Evolutionary conservation across 2,888 invertebrate species (phyloP).

Genomic region (Caenorhabditis drosophilae): DNA sequence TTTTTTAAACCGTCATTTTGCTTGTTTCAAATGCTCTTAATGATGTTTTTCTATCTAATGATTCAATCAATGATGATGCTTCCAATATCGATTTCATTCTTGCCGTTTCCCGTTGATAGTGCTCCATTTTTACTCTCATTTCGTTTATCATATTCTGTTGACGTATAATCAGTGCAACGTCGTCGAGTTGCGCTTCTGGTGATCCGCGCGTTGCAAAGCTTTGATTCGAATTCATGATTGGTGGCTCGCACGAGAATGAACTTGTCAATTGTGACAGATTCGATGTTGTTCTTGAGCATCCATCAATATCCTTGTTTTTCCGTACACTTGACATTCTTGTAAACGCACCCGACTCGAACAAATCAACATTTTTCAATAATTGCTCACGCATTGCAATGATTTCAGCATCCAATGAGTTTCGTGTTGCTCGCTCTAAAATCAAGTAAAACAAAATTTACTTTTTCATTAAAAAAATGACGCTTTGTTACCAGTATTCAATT

Average conservation of each 20-base stretch:
- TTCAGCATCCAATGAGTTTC: slow-evolving; percentile 47
- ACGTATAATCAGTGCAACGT: slow-evolving; percentile 50
- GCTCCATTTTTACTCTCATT: slow-evolving; percentile 39
- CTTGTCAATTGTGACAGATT: slow-evolving; percentile 23
- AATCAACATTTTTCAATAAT: slow-evolving; percentile 57
- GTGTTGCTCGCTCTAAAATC: slow-evolving; percentile 37
- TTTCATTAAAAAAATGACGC: not conserved
- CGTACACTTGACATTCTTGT: not conserved
- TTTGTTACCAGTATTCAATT: slow-evolving; percentile 10
- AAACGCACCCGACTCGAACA: slow-evolving; percentile 54
- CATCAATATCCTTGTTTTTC: not conserved
- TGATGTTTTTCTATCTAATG: slow-evolving; percentile 48
- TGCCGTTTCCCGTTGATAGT: slow-evolving; percentile 48
- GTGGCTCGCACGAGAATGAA: slow-evolving; percentile 3
- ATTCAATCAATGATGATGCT: slow-evolving; percentile 47
- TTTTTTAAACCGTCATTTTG: slow-evolving; percentile 10
- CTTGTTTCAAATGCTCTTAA: slow-evolving; percentile 44
- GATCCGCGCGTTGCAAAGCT: slow-evolving; percentile 17
- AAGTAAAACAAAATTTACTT: not conserved
- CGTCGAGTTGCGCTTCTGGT: slow-evolving; percentile 41
- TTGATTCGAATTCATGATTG: not conserved
- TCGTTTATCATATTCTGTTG: slow-evolving; percentile 56
- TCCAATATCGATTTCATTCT: slow-evolving; percentile 49
- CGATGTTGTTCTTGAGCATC: slow-evolving; percentile 20
- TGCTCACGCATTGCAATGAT: slow-evolving; percentile 59